Evolutionary conservation across 2,113 vertebrate species (phyloP).

Genomic region (Chionomys nivalis): DNA sequence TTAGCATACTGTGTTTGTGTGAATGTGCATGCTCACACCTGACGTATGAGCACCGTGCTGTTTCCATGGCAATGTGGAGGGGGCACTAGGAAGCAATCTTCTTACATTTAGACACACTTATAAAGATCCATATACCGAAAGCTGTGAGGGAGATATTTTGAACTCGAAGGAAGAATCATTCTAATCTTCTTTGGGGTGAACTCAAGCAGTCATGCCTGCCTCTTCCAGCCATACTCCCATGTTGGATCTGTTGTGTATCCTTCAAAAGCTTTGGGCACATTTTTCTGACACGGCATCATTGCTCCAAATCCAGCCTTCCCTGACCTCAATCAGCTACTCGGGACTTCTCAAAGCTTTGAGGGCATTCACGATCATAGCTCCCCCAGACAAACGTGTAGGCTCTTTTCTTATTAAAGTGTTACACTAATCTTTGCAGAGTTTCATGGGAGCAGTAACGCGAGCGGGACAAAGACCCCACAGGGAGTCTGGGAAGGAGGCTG

Average conservation of each 20-base stretch:
- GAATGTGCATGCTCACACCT: slow-evolving; percentile 33
- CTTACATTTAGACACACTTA: slow-evolving; percentile 74
- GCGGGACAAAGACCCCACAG: neutral
- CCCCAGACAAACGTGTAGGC: neutral
- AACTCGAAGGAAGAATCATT: slow-evolving; percentile 58
- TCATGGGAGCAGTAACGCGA: neutral
- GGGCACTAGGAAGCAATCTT: slow-evolving; percentile 78
- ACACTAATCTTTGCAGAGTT: neutral
- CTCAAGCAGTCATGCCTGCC: neutral
- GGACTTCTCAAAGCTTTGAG: neutral
- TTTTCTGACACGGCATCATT: neutral
- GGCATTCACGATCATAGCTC: neutral
- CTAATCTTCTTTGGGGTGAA: neutral
- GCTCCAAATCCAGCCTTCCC: neutral
- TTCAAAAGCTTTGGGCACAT: neutral
- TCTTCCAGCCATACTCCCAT: neutral
- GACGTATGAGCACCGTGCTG: slow-evolving; percentile 57
- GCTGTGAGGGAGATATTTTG: slow-evolving; percentile 63
- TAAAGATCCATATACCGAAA: slow-evolving; percentile 67
- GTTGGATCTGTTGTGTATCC: neutral
- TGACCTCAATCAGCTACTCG: neutral
- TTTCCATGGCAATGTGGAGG: slow-evolving; percentile 82
- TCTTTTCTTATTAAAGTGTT: neutral
- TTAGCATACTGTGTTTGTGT: neutral
- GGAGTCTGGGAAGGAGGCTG: neutral